Percentiles rank a stretch among this genome's conserved stretches.
Conservation (phyloP, 1,140 invertebrate genomes). For the Pinna nobilis region DNA sequence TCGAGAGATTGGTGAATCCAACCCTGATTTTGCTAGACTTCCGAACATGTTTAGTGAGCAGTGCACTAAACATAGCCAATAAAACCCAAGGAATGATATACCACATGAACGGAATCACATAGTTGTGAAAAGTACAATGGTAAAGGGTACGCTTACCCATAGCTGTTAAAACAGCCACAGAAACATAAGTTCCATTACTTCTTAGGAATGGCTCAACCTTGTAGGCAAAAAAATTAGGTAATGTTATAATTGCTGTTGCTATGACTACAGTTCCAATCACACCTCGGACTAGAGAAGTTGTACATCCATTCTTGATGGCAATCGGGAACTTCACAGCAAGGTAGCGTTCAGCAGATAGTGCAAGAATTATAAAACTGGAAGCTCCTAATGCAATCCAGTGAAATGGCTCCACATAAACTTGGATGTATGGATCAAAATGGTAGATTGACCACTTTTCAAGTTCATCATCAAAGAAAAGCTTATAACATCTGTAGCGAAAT, state of each 20-base stretch:
- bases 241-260: slow-evolving; percentile 29
- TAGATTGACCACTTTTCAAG: slow-evolving; percentile 34
- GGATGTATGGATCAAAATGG: slow-evolving; percentile 45
- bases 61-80: slow-evolving; percentile 42
- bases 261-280: slow-evolving; percentile 25
- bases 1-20: slow-evolving; percentile 35
- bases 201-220: slow-evolving; percentile 13
- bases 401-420: slow-evolving; percentile 54
- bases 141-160: slow-evolving; percentile 36
- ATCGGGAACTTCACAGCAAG: slow-evolving; percentile 49
- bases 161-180: slow-evolving; percentile 19
- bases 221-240: slow-evolving; percentile 43
- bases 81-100: slow-evolving; percentile 51
- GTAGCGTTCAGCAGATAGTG: slow-evolving; percentile 49
- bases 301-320: slow-evolving; percentile 39
- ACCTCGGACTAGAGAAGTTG: slow-evolving; percentile 14
- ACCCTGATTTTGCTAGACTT: slow-evolving; percentile 53
- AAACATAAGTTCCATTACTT: slow-evolving; percentile 4
- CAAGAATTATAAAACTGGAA: slow-evolving; percentile 52
- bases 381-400: slow-evolving; percentile 51
- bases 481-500: slow-evolving; percentile 55
- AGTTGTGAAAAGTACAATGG: slow-evolving; percentile 46
- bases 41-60: slow-evolving; percentile 44
- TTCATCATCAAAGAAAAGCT: slow-evolving; percentile 42
- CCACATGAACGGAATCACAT: slow-evolving; percentile 49